A percentile compares a stretch with the other conserved stretches of the same genome.
These are phyloP conservation scores for Phortica variegata DNA, from an alignment of 1,140 invertebrate species.

Conservation along the genomic window DNA sequence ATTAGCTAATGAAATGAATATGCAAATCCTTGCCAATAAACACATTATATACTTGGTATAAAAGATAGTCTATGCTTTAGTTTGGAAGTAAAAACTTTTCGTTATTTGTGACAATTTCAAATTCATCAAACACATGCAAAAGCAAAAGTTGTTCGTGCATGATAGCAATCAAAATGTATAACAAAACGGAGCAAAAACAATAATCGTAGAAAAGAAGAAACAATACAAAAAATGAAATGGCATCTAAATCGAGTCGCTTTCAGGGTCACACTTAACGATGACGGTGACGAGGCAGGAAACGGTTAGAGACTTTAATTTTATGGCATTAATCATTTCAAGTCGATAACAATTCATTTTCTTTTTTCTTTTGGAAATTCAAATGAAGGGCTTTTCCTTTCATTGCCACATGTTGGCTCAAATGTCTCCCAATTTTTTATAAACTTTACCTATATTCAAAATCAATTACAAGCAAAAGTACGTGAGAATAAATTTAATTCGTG, in stretches of 20 bases:
- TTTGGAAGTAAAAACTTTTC: slow-evolving; percentile 47
- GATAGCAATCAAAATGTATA: slow-evolving; percentile 48
- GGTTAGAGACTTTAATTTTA: slow-evolving; percentile 38
- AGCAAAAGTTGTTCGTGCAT: slow-evolving; percentile 40
- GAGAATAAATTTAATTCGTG: too few relatives aligned
- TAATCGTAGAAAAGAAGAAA: slow-evolving; percentile 3
- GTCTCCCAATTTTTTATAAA: background rate
- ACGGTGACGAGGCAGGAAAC: slow-evolving; percentile 6
- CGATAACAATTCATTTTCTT: slow-evolving; percentile 27
- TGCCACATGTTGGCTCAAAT: slow-evolving; percentile 11
- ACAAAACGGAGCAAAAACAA: slow-evolving; percentile 29
- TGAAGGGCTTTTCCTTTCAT: too few relatives aligned
- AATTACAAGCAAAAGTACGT: too few relatives aligned
- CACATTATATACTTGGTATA: background rate
- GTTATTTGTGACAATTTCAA: slow-evolving; percentile 53
- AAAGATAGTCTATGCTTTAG: slow-evolving; percentile 2
- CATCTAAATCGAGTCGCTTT: slow-evolving; percentile 39
- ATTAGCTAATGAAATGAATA: too few relatives aligned
- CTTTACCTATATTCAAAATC: too few relatives aligned
- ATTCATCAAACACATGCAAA: slow-evolving; percentile 54
- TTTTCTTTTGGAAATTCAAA: too few relatives aligned
- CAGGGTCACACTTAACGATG: slow-evolving; percentile 31
- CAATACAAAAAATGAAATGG: slow-evolving; percentile 6
- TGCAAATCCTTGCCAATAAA: slow-evolving; percentile 27
- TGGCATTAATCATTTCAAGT: slow-evolving; percentile 43